A percentile compares a stretch with the other conserved stretches of the same genome.
These are phyloP conservation scores for Nephila pilipes DNA, from an alignment of 1,140 invertebrate genomes.

Conservation along the genomic window DNA sequence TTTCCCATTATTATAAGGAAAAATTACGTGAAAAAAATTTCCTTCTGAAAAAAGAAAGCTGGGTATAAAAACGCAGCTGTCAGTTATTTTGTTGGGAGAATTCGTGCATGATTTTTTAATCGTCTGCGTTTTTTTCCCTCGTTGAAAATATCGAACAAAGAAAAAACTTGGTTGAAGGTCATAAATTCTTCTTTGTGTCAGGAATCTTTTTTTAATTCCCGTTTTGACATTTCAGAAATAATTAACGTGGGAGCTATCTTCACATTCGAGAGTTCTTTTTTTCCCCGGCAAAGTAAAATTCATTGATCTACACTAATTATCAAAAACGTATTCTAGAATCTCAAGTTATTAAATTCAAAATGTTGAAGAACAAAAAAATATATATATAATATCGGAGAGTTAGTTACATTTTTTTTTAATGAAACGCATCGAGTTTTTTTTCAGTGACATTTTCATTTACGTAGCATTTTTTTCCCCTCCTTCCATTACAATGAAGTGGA, in stretches of 20 bases:
- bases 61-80: neutral
- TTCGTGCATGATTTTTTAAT: conserved; percentile 59
- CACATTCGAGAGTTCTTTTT: neutral
- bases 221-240: conserved; percentile 55
- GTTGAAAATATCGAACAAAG: neutral
- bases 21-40: neutral
- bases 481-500: neutral
- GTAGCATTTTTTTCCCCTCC: neutral
- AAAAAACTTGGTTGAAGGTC: neutral
- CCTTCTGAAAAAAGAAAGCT: no score
- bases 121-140: neutral
- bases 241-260: conserved; percentile 41
- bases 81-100: conserved; percentile 17
- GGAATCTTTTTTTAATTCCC: neutral
- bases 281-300: neutral
- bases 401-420: conserved; percentile 23
- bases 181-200: neutral
- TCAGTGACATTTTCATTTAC: conserved; percentile 28
- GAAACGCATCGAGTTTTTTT: neutral
- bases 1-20: neutral
- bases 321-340: conserved; percentile 27
- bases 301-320: conserved; percentile 68
- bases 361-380: neutral
- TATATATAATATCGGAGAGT: neutral
- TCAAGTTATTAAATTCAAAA: neutral